Conservation (phyloP, 2,113 vertebrate species). For the Oostethus manadensis region DNA sequence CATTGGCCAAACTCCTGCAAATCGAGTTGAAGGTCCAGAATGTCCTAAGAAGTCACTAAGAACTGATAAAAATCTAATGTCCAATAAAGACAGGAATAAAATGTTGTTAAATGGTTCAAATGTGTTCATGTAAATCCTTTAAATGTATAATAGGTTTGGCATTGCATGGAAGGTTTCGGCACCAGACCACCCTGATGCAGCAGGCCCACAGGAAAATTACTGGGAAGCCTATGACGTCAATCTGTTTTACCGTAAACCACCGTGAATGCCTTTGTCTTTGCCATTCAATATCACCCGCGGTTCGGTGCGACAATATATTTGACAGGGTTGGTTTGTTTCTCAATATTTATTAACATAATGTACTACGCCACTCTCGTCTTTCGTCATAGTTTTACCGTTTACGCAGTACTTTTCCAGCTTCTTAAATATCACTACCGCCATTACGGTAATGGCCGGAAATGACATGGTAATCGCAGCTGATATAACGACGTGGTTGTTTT, state of each 20-base stretch:
- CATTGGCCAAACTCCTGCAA: no score
- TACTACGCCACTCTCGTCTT: no score
- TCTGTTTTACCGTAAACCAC: conserved; percentile 38
- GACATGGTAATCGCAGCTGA: conserved; percentile 35
- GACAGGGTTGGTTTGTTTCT: accelerated
- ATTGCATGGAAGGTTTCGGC: background rate
- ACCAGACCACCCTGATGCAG: background rate
- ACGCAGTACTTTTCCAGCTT: no score
- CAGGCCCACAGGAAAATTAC: conserved; percentile 35
- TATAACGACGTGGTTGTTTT: conserved; percentile 56
- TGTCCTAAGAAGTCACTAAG: no score
- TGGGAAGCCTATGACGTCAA: conserved; percentile 15
- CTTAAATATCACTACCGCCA: background rate
- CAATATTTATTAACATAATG: accelerated
- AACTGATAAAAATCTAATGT: no score
- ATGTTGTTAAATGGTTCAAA: no score
- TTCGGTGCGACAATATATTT: accelerated
- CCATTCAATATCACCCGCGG: background rate
- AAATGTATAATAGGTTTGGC: no score
- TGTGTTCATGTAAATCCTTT: no score
- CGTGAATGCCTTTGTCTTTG: background rate
- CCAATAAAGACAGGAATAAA: no score
- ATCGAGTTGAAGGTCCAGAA: no score
- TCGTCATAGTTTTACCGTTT: background rate
- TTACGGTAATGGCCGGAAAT: conserved; percentile 53